Evolutionary conservation across 1,140 invertebrate genomes (phyloP), one percentile per base, ranked within the genome.

Genomic region (Drosophila leontia): DNA sequence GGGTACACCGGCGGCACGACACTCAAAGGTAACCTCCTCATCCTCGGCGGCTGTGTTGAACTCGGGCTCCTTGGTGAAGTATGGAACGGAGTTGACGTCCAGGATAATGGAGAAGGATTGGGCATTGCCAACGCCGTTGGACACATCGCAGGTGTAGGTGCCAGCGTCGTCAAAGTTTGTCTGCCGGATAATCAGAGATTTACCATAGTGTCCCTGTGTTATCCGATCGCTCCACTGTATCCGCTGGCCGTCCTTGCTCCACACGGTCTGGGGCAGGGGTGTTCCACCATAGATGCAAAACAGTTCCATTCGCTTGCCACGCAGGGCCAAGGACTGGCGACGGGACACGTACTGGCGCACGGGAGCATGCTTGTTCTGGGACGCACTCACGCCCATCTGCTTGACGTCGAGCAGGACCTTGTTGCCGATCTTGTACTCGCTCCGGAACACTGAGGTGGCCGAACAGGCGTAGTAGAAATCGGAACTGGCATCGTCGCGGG

Each of bases 281-380:
- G 97, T 98, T 82, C 98, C 98, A 82, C 97, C 97, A 93, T 94
- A 98, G 80, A 99, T 98, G 91, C 98, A 99, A 91, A 95, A 98
- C 3, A 99, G 86, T 87, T 97, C 96, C 4, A 97, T 95, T 75
- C 95, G 95, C 90, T 97, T 96, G 67, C 97, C 97, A 61, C 97
- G 94, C 64, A 97, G 93, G 0, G 96, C 97, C 29, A 97, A 95
- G 90, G 97, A 96, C 87, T 97, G 97, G 86, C 97, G 97, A 53
- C 97, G 96, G 0, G 96, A 96, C 1, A 96, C 96, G 88, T 98
- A 99, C 86, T 99, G 97, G 26, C 94, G 93, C 0, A 95, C 94
- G 0, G 97, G 98, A 32, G 94, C 94, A 78, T 96, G 94, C 83
- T 96, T 97, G 87, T 97, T 98, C 87, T 96, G 95, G 29, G 95